These are phyloP conservation scores for Scelioninae gen. 1 DNA, from an alignment of 2,888 invertebrate genomes.

Conservation along the genomic window DNA sequence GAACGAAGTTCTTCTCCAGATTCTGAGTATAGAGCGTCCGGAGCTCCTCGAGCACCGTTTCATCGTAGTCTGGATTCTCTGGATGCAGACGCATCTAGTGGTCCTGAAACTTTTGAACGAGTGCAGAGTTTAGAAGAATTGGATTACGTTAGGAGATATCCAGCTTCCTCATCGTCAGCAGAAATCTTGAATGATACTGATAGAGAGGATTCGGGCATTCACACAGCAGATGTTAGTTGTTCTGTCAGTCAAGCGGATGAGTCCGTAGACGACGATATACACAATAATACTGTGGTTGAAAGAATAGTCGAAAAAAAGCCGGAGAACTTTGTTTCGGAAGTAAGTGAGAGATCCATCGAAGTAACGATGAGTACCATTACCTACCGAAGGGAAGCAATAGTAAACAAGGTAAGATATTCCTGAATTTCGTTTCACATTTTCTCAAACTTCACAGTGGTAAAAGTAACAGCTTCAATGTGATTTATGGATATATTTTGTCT, in stretches of 20 bases:
- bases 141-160: constrained; percentile 85
- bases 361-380: constrained; percentile 46
- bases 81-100: constrained; percentile 86
- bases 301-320: constrained; percentile 74
- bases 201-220: constrained; percentile 92
- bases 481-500: too few species aligned
- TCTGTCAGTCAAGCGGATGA: constrained; percentile 90
- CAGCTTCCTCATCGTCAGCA: constrained; percentile 86
- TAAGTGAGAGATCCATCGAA: constrained; percentile 51
- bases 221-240: constrained; percentile 91
- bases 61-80: constrained; percentile 88
- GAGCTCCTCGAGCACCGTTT: constrained; percentile 81
- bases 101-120: constrained; percentile 86
- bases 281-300: constrained; percentile 74
- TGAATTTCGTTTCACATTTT: too few species aligned
- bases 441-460: too few species aligned
- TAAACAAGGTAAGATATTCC: too few species aligned
- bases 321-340: constrained; percentile 65
- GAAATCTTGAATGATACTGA: constrained; percentile 88
- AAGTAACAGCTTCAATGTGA: too few species aligned
- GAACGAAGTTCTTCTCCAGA: constrained; percentile 82
- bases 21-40: constrained; percentile 80
- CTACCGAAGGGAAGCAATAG: constrained; percentile 75
- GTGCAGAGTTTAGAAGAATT: constrained; percentile 88
- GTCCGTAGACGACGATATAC: constrained; percentile 86